Evolutionary conservation across 2,797 vertebrate genomes (phyloP).

Genomic region (Brotula barbata): DNA sequence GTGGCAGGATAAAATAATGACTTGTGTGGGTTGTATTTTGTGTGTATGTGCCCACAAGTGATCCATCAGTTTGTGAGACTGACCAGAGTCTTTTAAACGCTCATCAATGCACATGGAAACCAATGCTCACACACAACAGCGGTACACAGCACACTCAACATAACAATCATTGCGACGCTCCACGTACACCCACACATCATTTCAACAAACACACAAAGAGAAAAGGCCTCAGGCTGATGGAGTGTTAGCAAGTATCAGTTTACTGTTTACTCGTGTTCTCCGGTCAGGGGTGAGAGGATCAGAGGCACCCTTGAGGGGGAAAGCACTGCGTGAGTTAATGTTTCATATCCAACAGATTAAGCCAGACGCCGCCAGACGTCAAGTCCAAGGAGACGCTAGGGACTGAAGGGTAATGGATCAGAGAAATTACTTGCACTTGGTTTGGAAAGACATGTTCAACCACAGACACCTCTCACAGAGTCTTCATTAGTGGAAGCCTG

Average conservation of each 20-base stretch:
- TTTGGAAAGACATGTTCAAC: slow-evolving; percentile 33
- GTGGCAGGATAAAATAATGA: no score
- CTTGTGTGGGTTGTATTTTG: no score
- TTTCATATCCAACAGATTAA: slow-evolving; percentile 65
- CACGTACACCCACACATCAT: slow-evolving; percentile 12
- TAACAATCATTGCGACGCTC: not conserved
- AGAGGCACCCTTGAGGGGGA: slow-evolving; percentile 4
- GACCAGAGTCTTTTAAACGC: no score
- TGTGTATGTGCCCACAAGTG: no score
- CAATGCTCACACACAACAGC: not conserved
- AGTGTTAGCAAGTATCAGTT: slow-evolving; percentile 27
- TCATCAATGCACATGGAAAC: no score
- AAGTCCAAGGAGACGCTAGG: slow-evolving; percentile 46
- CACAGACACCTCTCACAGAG: slow-evolving; percentile 24
- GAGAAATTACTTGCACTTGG: slow-evolving; percentile 57
- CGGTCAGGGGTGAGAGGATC: slow-evolving; percentile 45
- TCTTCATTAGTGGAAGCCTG: slow-evolving; percentile 47
- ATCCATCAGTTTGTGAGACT: no score
- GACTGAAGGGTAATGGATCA: slow-evolving; percentile 65
- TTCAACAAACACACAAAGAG: not conserved
- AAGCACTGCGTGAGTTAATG: slow-evolving; percentile 48
- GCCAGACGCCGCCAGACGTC: slow-evolving; percentile 45
- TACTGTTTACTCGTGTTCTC: slow-evolving; percentile 49
- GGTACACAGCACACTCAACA: not conserved
- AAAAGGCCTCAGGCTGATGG: slow-evolving; percentile 21